A percentile compares a stretch with the other conserved stretches of the same genome.
Conservation (phyloP, 2,888 invertebrate species). For the Bugulina stolonifera region DNA sequence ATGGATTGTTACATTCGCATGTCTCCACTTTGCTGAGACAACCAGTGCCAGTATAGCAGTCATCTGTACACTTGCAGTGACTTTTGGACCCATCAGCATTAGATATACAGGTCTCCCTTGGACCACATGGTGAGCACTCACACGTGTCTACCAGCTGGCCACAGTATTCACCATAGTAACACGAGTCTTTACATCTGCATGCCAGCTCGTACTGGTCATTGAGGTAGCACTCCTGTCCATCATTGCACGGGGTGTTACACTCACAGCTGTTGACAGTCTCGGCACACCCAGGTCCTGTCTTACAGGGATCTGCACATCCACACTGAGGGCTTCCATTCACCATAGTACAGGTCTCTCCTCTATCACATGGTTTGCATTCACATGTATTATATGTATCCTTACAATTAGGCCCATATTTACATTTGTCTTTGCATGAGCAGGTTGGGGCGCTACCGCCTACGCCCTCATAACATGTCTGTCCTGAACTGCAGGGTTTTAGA, state of each 20-base stretch:
- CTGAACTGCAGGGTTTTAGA: not conserved
- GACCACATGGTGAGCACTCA: constrained; percentile 3
- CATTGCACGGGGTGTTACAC: constrained; percentile 16
- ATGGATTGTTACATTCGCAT: constrained; percentile 19
- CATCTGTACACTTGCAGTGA: constrained; percentile 8
- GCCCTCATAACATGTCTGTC: not conserved
- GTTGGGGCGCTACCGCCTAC: not conserved
- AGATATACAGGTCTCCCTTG: not conserved
- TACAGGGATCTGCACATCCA: constrained; percentile 17
- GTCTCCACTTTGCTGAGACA: constrained; percentile 15
- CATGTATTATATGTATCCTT: not conserved
- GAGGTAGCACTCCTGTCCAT: not conserved
- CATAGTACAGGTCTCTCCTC: not conserved
- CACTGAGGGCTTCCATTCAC: not conserved
- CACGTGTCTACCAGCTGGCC: constrained; percentile 3
- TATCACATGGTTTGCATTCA: not conserved
- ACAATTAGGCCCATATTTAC: not conserved
- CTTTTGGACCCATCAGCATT: not conserved
- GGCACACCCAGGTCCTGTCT: constrained; percentile 4
- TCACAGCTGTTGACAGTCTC: not conserved
- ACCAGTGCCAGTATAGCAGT: constrained; percentile 1
- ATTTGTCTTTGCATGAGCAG: not conserved
- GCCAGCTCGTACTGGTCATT: constrained; percentile 12
- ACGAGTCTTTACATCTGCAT: constrained; percentile 13
- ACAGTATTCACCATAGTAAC: constrained; percentile 15